Evolutionary conservation across 2,888 invertebrate species (phyloP), one percentile per base, ranked within the genome.

Genomic region (Ophion slaviceki): DNA sequence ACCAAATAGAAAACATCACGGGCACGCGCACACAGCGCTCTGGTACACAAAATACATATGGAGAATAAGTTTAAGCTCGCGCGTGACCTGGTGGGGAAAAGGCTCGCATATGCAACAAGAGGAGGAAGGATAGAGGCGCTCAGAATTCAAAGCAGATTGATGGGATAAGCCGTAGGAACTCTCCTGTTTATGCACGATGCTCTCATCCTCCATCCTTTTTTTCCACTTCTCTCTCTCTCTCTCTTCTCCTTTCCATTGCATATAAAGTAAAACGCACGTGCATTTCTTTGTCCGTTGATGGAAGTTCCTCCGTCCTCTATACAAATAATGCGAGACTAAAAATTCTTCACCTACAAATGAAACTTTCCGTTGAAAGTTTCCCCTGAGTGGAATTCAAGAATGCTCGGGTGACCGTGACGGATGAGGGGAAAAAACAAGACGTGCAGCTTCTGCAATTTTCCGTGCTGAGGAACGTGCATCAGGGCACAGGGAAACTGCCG

Each of bases 101-200:
- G 45, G 62, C 62, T 67, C 53, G 68, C 40, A 57, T 57, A 45
- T 75, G 61, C 59, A 80, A 86, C 82, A 66, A 67, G 62, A 74
- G 72, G 28, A 71, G 36, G 53, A 53, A 72, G 61, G 53, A 82
- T 53, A 67, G 40, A 81, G 47, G 62, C 62, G 68, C 64, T 85
- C 72, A 36, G 82, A 85, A 85, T 80, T 85, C 80, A 85, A 85
- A 82, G 78, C 32, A 83, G 83, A 81, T 85, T 83, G 85, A 85
- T 85, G 82, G 70, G 76, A 82, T 78, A 81, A 87, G 71, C 78
- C 57, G 72, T 78, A 71, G 61, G 62, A 75, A 74, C 68, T 81
- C 68, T 53, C 62, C 78, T 68, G 62, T 82, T 77, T 77, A 77
- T 78, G 78, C 85, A 67, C 77, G 32, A 45, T 66, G 59, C 81